Base-by-base conservation (phyloP, 1,140 invertebrate genomes). In the Drosophila kanapiae region DNA sequence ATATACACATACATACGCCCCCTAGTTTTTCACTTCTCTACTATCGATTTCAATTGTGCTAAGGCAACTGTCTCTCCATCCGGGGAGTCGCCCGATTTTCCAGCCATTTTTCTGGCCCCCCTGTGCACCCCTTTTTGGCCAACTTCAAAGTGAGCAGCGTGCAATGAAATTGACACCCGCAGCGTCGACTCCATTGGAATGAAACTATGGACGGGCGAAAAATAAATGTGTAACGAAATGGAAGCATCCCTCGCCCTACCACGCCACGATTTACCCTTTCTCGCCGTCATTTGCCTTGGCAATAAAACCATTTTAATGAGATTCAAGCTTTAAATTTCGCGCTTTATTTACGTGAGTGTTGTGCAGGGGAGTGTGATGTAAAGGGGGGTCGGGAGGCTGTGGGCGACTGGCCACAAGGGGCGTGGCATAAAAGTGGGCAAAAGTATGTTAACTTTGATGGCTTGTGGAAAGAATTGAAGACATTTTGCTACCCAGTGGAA, bases 281-380 rank as follows among this genome's bases (percentile, higher is more conserved):
- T 33, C 56, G 43, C 38, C 59, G 29, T n/a, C 29, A 62, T 57
- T 47, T 61, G 58, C 51, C 84, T 68, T 77, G 84, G 85, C 75
- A 90, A 90, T 90, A 90, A 90, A 90, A 90, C 61, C 78, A 80
- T 90, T 90, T 90, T 90, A 90, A 90, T 90, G 85, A 90, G 78
- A 85, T 90, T 85, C 82, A 76, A 85, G 85, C 85, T 90, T 90
- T 85, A 90, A 90, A 90, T 82, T 90, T 90, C 65, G 81, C 81
- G 81, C 81, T 84, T 90, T 90, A 88, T 90, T 90, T 84, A 88
- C 78, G 84, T 75, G 60, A 81, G 77, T 74, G 69, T 72, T 72
- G 67, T 69, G 49, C 49, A 27, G 35, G 33, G 27, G 8, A 37
- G 43, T 27, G 45, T 45, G 10, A 43, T 33, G 59, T 9, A 3